phyloP scores from a whole-genome alignment of 2,888 invertebrate genomes.

The Ryuthela nishihirai region DNA sequence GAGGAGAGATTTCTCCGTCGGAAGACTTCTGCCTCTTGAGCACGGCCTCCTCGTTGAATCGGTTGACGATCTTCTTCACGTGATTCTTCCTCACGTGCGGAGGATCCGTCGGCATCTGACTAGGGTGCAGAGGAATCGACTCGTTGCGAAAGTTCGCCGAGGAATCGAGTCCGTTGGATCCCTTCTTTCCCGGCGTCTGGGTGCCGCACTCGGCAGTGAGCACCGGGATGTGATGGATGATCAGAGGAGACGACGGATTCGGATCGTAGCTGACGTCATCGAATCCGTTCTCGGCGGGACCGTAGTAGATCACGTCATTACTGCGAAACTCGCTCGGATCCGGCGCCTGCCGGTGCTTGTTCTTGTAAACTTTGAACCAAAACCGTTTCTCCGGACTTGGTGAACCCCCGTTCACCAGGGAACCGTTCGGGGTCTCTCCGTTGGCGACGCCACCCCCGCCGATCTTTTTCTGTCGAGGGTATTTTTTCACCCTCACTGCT shows the following conservation, averaged over 20 bases:
- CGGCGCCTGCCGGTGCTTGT: conserved; percentile 28
- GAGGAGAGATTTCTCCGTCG: conserved; percentile 24
- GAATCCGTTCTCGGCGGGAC: conserved; percentile 4
- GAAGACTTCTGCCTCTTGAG: conserved; percentile 19
- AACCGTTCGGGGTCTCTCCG: background rate
- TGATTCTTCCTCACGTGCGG: conserved; percentile 39
- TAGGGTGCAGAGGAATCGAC: conserved; percentile 36
- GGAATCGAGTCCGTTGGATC: background rate
- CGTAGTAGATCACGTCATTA: conserved; percentile 32
- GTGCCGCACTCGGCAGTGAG: conserved; percentile 32
- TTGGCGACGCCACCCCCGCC: conserved; percentile 2
- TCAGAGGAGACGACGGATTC: too few species aligned
- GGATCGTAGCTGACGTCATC: conserved; percentile 27
- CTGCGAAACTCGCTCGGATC: conserved; percentile 16
- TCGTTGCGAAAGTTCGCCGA: conserved; percentile 23
- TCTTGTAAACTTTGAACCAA: conserved; percentile 39
- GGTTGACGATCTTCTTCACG: conserved; percentile 41
- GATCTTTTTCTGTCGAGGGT: conserved; percentile 28
- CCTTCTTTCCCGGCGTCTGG: conserved; percentile 15
- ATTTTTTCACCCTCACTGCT: conserved; percentile 41
- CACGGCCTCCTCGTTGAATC: conserved; percentile 42
- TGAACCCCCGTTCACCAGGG: background rate
- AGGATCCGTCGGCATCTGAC: conserved; percentile 40
- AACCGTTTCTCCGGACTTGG: conserved; percentile 30
- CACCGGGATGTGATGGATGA: conserved; percentile 27